Conservation (phyloP, 2,888 invertebrate genomes). For the Podabrus alpinus region DNA sequence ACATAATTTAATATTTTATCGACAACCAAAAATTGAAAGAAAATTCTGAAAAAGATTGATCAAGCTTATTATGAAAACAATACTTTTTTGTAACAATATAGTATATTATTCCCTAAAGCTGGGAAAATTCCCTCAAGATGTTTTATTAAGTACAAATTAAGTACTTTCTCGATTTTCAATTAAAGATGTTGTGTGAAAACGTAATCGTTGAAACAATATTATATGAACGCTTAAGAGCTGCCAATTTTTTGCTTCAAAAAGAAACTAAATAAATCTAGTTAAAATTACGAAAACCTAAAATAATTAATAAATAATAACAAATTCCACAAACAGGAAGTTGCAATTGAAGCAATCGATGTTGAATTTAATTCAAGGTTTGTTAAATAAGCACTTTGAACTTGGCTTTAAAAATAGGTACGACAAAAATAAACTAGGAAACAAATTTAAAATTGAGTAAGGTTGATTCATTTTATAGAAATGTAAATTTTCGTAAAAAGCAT, state of each 20-base stretch:
- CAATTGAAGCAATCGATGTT: neutral
- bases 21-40: neutral
- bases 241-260: neutral
- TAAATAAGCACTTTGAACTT: constrained; percentile 10
- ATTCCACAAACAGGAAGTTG: neutral
- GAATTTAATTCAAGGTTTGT: neutral
- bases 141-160: too few relatives aligned
- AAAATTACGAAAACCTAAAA: neutral
- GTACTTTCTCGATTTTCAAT: too few relatives aligned
- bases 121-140: too few relatives aligned
- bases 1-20: neutral
- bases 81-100: too few relatives aligned
- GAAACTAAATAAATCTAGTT: neutral
- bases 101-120: too few relatives aligned
- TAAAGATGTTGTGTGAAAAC: neutral
- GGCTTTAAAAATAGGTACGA: neutral
- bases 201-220: too few relatives aligned
- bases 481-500: neutral
- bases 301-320: neutral
- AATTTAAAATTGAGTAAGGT: neutral
- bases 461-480: neutral
- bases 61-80: too few relatives aligned
- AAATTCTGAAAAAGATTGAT: too few relatives aligned
- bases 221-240: neutral
- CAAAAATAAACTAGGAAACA: neutral